phyloP scores from a whole-genome alignment of 1,140 invertebrate species.

The Neuroterus valhalla region DNA sequence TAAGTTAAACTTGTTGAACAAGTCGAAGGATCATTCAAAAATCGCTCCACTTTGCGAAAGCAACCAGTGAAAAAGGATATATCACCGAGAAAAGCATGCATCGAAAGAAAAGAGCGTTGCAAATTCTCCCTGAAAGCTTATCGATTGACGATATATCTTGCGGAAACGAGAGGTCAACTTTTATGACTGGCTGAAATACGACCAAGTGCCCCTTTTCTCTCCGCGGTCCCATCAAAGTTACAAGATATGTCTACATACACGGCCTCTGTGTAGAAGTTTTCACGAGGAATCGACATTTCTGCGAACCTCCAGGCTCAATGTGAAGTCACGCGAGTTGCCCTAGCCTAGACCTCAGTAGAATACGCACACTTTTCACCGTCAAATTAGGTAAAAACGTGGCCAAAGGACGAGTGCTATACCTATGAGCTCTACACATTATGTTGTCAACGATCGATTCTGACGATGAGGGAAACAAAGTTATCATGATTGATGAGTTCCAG shows the following conservation, averaged over 20 bases:
- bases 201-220: constrained; percentile 27
- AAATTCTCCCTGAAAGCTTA: constrained; percentile 43
- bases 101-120: constrained; percentile 38
- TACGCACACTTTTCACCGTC: too few relatives aligned
- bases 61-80: too few relatives aligned
- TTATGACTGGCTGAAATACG: constrained; percentile 12
- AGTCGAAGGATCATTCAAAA: constrained; percentile 30
- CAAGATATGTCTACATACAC: not conserved
- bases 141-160: constrained; percentile 39
- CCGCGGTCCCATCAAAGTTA: constrained; percentile 1
- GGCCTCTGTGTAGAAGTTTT: not conserved
- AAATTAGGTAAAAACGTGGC: too few relatives aligned
- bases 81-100: constrained; percentile 41
- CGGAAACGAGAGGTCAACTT: constrained; percentile 36
- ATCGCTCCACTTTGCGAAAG: constrained; percentile 38
- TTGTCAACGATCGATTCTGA: not conserved
- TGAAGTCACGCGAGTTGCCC: too few relatives aligned
- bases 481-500: not conserved
- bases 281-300: not conserved
- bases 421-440: too few relatives aligned
- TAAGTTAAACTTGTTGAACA: too few relatives aligned
- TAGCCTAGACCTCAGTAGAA: too few relatives aligned
- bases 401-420: too few relatives aligned
- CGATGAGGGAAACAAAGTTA: not conserved
- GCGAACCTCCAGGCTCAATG: too few relatives aligned